Evolutionary conservation across 2,113 vertebrate species (phyloP).

Genomic region (Siphamia tubifer): DNA sequence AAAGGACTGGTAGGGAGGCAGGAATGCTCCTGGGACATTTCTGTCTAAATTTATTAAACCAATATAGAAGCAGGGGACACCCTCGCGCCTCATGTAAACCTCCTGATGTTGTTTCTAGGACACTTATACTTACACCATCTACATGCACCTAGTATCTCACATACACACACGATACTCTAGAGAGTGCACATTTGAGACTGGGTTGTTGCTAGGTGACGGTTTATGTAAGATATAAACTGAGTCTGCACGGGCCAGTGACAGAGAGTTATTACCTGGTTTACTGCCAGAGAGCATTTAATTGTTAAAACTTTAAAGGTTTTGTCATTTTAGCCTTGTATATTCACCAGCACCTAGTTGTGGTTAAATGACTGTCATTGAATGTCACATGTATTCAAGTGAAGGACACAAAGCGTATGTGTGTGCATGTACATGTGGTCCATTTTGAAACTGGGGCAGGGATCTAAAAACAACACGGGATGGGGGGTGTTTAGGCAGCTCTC

Average conservation of each 20-base stretch:
- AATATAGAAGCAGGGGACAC: slow-evolving; percentile 14
- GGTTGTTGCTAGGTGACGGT: slow-evolving; percentile 37
- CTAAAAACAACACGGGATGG: slow-evolving; percentile 61
- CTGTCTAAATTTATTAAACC: slow-evolving; percentile 22
- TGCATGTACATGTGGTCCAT: not conserved
- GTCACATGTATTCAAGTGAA: not conserved
- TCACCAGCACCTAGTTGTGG: not conserved
- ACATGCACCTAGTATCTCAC: not conserved
- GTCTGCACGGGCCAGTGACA: not conserved
- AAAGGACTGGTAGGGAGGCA: slow-evolving; percentile 18
- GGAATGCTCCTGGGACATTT: slow-evolving; percentile 21
- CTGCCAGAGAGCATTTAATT: slow-evolving; percentile 1
- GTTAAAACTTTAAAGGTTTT: slow-evolving; percentile 5
- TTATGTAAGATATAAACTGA: slow-evolving; percentile 14
- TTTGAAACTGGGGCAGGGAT: slow-evolving; percentile 19
- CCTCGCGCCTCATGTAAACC: slow-evolving; percentile 18
- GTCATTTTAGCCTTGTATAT: not conserved
- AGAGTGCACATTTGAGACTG: slow-evolving; percentile 2
- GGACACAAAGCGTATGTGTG: not conserved
- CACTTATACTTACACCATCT: not conserved
- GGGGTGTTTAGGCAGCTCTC: slow-evolving; percentile 15
- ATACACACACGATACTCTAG: not conserved
- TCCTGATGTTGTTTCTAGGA: slow-evolving; percentile 20
- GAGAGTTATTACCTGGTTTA: not conserved
- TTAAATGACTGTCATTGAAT: slow-evolving; percentile 17